These are phyloP conservation scores for Oscheius sp. DNA, from an alignment of 2,888 invertebrate species.

Conservation along the genomic window DNA sequence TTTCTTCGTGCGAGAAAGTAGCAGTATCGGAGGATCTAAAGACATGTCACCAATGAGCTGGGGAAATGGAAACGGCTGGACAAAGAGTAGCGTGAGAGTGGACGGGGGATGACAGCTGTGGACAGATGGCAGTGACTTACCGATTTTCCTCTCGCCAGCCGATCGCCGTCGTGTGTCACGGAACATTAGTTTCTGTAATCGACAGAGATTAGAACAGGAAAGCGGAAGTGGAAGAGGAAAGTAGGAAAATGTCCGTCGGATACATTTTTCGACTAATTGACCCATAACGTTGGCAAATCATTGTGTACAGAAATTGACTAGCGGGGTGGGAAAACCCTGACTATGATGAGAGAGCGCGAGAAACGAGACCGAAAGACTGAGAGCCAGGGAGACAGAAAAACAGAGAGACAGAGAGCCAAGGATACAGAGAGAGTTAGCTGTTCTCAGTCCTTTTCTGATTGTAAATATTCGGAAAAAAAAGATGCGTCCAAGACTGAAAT, in stretches of 20 bases:
- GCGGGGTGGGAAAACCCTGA: background rate
- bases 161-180: background rate
- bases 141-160: background rate
- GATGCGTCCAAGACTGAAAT: background rate
- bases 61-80: background rate
- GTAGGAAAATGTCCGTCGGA: background rate
- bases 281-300: background rate
- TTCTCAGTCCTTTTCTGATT: background rate
- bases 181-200: background rate
- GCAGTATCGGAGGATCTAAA: slow-evolving; percentile 9
- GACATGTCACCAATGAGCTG: background rate
- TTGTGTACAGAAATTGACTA: background rate
- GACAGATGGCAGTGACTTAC: slow-evolving; percentile 11
- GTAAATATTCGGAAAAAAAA: background rate
- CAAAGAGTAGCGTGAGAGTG: background rate
- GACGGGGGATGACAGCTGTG: background rate
- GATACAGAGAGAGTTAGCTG: slow-evolving; percentile 14
- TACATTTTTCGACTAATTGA: background rate
- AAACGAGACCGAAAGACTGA: background rate
- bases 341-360: background rate
- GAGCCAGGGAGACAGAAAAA: slow-evolving; percentile 17
- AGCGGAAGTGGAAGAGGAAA: background rate
- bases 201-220: background rate
- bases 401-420: slow-evolving; percentile 35
- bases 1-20: background rate